Percentiles rank a stretch among this genome's conserved stretches.
Conservation (phyloP, 2,797 vertebrate genomes). For the Geotria australis region DNA sequence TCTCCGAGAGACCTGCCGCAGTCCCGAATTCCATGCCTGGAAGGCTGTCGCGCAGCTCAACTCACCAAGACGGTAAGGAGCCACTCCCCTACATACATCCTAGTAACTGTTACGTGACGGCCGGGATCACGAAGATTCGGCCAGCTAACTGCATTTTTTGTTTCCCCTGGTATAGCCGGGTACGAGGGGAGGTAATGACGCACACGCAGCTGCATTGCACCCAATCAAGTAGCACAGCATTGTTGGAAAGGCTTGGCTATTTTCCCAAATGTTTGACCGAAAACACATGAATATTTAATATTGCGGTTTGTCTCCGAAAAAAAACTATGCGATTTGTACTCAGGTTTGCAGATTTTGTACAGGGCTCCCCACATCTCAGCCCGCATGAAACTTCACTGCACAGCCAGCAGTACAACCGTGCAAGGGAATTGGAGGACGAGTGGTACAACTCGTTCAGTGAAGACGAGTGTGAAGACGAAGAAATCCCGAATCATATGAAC, state of each 20-base stretch:
- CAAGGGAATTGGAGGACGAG: slow-evolving; percentile 4
- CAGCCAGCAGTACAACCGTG: slow-evolving; percentile 35
- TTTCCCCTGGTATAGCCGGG: too few relatives aligned
- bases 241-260: slow-evolving; percentile 1
- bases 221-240: too few relatives aligned
- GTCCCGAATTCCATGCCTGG: slow-evolving; percentile 60
- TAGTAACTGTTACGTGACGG: too few relatives aligned
- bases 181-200: too few relatives aligned
- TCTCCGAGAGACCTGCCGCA: slow-evolving; percentile 35
- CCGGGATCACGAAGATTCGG: too few relatives aligned
- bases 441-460: too few relatives aligned
- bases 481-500: too few relatives aligned
- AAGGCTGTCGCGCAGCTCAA: slow-evolving; percentile 41
- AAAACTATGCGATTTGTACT: neutral
- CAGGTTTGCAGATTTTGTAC: slow-evolving; percentile 79
- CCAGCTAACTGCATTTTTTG: too few relatives aligned
- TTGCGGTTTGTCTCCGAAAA: neutral
- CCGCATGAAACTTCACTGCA: slow-evolving; percentile 42
- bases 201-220: too few relatives aligned
- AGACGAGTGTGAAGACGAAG: too few relatives aligned
- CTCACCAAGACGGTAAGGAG: slow-evolving; percentile 51
- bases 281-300: neutral
- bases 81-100: neutral
- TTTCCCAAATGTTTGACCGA: slow-evolving; percentile 1
- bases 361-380: slow-evolving; percentile 45